These are phyloP conservation scores for Cyanoramphus novaezelandiae DNA, from an alignment of 2,113 vertebrate genomes.

Conservation along the genomic window DNA sequence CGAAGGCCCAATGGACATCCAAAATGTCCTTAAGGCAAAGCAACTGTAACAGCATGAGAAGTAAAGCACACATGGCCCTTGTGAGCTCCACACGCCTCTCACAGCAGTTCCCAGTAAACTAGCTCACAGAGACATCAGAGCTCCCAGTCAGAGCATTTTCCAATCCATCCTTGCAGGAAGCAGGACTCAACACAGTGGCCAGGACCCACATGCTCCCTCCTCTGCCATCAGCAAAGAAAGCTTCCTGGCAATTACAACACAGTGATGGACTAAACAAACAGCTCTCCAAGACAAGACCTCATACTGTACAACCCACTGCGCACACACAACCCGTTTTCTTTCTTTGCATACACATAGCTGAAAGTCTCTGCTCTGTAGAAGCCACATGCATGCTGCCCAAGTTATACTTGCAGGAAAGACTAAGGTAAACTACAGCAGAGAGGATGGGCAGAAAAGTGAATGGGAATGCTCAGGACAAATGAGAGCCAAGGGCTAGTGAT, in stretches of 20 bases:
- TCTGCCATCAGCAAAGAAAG: neutral
- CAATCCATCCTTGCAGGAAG: neutral
- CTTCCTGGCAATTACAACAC: neutral
- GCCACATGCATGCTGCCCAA: neutral
- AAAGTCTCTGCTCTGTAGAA: neutral
- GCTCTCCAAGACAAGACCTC: neutral
- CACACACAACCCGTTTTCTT: no score
- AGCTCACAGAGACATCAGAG: neutral
- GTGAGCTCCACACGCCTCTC: neutral
- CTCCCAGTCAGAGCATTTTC: neutral
- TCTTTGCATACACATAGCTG: neutral
- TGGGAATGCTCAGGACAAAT: rapidly evolving
- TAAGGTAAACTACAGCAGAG: neutral
- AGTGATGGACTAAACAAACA: neutral
- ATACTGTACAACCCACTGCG: neutral
- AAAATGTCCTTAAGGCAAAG: neutral
- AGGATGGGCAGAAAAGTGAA: neutral
- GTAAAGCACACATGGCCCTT: neutral
- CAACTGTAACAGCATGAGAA: neutral
- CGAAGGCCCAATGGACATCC: neutral
- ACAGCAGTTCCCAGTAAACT: neutral
- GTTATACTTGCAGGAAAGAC: no score
- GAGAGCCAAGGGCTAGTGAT: neutral
- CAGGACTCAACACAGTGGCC: neutral
- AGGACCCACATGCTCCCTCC: neutral